Base-by-base conservation (phyloP, 2,888 invertebrate species). In the Dorcus parallelipipedus region DNA sequence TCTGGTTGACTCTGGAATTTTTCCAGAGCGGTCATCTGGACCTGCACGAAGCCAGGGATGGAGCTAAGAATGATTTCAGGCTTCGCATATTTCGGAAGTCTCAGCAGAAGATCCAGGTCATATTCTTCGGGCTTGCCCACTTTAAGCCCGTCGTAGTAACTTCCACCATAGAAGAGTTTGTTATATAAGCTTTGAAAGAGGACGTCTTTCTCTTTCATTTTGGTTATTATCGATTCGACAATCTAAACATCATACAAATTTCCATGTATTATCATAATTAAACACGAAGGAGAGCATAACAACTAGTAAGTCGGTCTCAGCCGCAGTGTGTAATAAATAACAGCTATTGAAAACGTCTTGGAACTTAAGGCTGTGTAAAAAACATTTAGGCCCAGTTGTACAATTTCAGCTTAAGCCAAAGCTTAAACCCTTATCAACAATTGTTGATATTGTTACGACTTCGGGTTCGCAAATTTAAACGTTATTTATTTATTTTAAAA, bases 121-220 rank as follows among this genome's bases (percentile, higher is more conserved):
- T 81, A 86, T 67, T 86, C 86, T 60, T 84, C 81, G 14, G 86
- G 82, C 56, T 80, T 79, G 2, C 81, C 80, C 0, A 86, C 80
- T 72, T 83, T 84, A 33, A 86, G 79, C n/a, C 80, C 79, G 66
- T 87, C 86, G 60, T 82, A 85, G 41, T 79, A 86, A 67, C 86
- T 86, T 9, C 86, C 86, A 0, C 82, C 83, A 62, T 79, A 84
- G 58, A 80, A 76, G 1, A 76, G 74, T 14, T 59, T 66, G 49
- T 67, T 61, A 49, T 60, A 80, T 38, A 73, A 57, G 20, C 59
- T 69, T 3, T 61, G 61, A 56, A 81, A 81, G 2, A 79, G 57
- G 3, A 58, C 7, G 64, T 73, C 70, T 9, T 63, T 65, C 5
- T 59, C 41, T 63, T 68, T 72, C 77, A 80, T 77, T 14, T 60